Evolutionary conservation across 2,888 invertebrate species (phyloP).

Genomic region (Thecocarcelia acutangulata): DNA sequence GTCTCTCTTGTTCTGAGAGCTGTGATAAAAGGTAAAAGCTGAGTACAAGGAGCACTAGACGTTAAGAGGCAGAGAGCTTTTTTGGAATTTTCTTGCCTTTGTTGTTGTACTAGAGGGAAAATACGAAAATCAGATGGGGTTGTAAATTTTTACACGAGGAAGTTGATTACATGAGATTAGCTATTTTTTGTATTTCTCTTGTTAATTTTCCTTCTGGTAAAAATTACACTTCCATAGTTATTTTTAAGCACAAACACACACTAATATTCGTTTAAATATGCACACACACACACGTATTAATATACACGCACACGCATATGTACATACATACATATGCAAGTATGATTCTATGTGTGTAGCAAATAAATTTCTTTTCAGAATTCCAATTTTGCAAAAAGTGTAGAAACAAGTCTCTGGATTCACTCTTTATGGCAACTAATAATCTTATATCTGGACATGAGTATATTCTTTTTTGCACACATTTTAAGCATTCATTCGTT

Average conservation of each 20-base stretch:
- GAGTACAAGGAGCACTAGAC: constrained; percentile 6
- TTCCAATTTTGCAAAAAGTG: constrained; percentile 8
- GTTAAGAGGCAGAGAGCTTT: constrained; percentile 33
- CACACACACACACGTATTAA: not conserved
- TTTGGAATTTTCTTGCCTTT: not conserved
- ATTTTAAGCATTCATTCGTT: constrained; percentile 23
- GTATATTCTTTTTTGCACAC: constrained; percentile 8
- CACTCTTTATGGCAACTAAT: constrained; percentile 19
- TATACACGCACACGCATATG: not conserved
- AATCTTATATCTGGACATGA: constrained; percentile 5
- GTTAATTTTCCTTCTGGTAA: not conserved
- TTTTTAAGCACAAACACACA: constrained; percentile 17
- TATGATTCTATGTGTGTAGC: not conserved
- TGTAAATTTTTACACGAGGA: constrained; percentile 58
- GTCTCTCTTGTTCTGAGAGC: not conserved
- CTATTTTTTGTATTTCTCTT: constrained; percentile 15
- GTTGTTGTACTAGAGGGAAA: constrained; percentile 7
- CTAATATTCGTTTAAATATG: too few relatives aligned
- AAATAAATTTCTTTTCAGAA: constrained; percentile 15
- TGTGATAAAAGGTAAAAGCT: constrained; percentile 16
- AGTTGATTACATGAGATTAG: constrained; percentile 55
- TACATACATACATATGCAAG: not conserved
- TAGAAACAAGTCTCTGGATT: constrained; percentile 33
- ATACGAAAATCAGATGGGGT: constrained; percentile 52
- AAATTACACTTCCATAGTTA: constrained; percentile 50